Percentiles rank a stretch among this genome's conserved stretches.
These are phyloP conservation scores for Sussaba pulchella DNA, from an alignment of 2,888 invertebrate species.

Conservation along the genomic window DNA sequence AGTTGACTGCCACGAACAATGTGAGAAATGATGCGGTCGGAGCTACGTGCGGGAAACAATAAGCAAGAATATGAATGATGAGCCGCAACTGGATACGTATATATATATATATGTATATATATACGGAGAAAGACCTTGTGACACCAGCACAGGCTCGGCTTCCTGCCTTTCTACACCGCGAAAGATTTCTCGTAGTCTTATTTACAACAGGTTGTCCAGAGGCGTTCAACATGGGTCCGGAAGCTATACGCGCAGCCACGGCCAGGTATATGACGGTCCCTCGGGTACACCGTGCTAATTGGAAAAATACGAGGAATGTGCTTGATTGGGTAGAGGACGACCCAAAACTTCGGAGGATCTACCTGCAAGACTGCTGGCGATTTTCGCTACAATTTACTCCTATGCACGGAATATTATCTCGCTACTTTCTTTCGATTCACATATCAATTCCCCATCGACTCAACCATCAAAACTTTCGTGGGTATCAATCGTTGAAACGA, in stretches of 20 bases:
- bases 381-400: not conserved
- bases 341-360: conserved; percentile 32
- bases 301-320: conserved; percentile 45
- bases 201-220: conserved; percentile 13
- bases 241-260: conserved; percentile 13
- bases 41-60: conserved; percentile 40
- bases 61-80: conserved; percentile 48
- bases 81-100: conserved; percentile 18
- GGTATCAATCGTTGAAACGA: too few species aligned
- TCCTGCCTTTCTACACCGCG: conserved; percentile 60
- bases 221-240: conserved; percentile 13
- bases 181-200: conserved; percentile 43
- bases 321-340: conserved; percentile 25
- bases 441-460: not conserved
- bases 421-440: not conserved
- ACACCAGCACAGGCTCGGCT: conserved; percentile 31
- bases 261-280: conserved; percentile 17
- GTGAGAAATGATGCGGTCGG: conserved; percentile 29
- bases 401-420: not conserved
- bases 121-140: conserved; percentile 18
- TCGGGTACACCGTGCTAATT: conserved; percentile 29
- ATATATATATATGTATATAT: conserved; percentile 12
- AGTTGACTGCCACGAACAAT: conserved; percentile 8
- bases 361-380: not conserved
- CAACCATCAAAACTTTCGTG: not conserved